These are phyloP conservation scores for Platysternon megacephalum DNA, from an alignment of 2,113 vertebrate species.

Conservation along the genomic window DNA sequence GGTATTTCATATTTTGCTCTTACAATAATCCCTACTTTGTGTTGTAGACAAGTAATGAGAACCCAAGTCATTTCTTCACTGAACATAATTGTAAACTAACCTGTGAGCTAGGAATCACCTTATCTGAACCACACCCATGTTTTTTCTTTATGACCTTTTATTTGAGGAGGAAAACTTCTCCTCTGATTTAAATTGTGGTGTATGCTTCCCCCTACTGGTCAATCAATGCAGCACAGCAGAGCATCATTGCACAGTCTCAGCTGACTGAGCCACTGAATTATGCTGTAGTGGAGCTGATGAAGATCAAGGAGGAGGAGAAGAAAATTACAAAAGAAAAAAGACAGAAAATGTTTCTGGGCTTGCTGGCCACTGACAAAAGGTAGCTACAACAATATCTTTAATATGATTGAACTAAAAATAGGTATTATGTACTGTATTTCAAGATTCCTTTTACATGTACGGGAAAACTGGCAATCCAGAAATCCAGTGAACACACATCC, in stretches of 20 bases:
- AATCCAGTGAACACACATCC: neutral
- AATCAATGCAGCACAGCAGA: neutral
- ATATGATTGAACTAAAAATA: neutral
- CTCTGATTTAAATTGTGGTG: neutral
- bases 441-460: neutral
- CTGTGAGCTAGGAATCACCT: neutral
- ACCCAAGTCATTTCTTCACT: neutral
- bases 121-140: neutral
- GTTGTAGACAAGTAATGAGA: rapidly evolving
- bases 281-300: neutral
- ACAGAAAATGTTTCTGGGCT: neutral
- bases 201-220: neutral
- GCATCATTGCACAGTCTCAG: rapidly evolving
- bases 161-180: neutral
- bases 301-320: neutral
- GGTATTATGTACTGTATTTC: neutral
- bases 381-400: neutral
- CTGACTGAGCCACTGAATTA: neutral
- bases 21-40: neutral
- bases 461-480: neutral
- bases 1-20: neutral
- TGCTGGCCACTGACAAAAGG: neutral
- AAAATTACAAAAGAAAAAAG: neutral
- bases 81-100: neutral
- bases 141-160: neutral